Conservation (phyloP, 1,140 invertebrate genomes). For the Gryllus bimaculatus region DNA sequence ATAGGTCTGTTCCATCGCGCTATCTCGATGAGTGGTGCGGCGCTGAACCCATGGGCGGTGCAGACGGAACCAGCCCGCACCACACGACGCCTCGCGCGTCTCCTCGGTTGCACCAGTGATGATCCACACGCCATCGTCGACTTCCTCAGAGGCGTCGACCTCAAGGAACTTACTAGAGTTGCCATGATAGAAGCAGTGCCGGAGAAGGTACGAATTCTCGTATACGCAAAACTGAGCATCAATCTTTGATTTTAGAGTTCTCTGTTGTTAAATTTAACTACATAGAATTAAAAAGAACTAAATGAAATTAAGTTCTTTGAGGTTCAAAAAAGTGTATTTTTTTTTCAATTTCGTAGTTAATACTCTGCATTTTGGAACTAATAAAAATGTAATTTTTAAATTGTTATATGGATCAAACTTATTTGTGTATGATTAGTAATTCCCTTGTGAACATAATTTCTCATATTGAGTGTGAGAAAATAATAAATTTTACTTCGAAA, state of each 20-base stretch:
- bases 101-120: not conserved
- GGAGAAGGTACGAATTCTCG: not conserved
- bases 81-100: not conserved
- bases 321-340: too few species aligned
- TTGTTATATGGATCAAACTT: too few species aligned
- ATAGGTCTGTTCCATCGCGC: not conserved
- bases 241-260: too few species aligned
- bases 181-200: not conserved
- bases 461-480: not conserved
- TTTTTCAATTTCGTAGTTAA: too few species aligned
- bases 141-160: not conserved
- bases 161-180: not conserved
- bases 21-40: not conserved
- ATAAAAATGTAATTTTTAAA: too few species aligned
- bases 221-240: too few species aligned
- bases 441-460: too few species aligned
- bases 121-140: not conserved
- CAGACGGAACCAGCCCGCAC: not conserved
- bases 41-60: not conserved
- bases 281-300: too few species aligned
- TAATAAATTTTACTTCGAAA: not conserved
- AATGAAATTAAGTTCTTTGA: too few species aligned
- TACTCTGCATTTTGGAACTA: too few species aligned
- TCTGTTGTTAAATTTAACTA: too few species aligned
- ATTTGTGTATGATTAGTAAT: too few species aligned